phyloP scores from a whole-genome alignment of 2,888 invertebrate genomes.

The Parapristionchus giblindavisi region DNA sequence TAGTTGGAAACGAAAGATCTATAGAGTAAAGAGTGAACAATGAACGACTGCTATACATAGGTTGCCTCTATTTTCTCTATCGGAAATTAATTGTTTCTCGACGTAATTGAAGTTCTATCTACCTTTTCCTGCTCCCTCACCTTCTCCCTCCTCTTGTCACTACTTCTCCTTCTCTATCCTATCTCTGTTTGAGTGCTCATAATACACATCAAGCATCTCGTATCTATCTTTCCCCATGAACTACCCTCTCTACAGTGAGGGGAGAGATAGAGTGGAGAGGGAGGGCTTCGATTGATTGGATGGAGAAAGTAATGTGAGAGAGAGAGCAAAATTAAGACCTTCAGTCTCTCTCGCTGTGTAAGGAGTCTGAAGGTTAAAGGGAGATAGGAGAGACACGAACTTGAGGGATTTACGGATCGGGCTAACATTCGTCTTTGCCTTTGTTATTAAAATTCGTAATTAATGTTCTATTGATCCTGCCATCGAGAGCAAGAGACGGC shows the following conservation, averaged over 20 bases:
- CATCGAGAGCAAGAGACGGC: no score
- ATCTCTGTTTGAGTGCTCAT: slow-evolving; percentile 36
- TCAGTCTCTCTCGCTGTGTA: background rate
- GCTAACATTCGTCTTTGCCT: background rate
- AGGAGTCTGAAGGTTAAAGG: background rate
- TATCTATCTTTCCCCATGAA: slow-evolving; percentile 31
- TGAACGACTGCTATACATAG: no score
- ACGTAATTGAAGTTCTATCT: background rate
- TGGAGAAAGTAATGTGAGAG: slow-evolving; percentile 2
- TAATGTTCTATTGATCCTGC: no score
- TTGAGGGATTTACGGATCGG: background rate
- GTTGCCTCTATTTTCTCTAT: background rate
- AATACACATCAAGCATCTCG: slow-evolving; percentile 10
- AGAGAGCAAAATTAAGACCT: background rate
- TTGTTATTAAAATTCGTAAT: background rate
- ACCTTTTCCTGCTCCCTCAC: background rate
- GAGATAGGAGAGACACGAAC: background rate
- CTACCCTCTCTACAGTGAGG: slow-evolving; percentile 10
- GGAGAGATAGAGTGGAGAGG: no score
- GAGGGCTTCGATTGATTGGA: slow-evolving; percentile 11
- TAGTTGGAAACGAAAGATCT: no score
- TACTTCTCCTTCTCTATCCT: slow-evolving; percentile 9
- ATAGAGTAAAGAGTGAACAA: no score
- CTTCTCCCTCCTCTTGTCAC: background rate
- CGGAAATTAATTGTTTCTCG: background rate